phyloP scores from a whole-genome alignment of 2,888 invertebrate species.

The Cephus pygmeus region DNA sequence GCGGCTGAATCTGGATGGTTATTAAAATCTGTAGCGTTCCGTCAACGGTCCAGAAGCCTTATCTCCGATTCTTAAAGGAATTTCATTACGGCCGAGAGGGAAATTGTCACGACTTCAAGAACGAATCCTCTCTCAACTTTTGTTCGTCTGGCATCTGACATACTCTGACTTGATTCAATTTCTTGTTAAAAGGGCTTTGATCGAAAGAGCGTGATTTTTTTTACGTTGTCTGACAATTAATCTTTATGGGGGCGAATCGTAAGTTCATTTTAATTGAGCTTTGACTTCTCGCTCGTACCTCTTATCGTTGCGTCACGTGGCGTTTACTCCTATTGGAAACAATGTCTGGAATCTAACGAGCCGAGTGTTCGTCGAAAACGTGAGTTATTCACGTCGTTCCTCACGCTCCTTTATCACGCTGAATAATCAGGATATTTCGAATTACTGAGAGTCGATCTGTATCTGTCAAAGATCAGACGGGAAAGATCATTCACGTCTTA shows the following conservation, averaged over 20 bases:
- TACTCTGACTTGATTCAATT: neutral
- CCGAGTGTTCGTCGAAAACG: neutral
- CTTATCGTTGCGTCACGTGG: neutral
- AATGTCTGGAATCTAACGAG: neutral
- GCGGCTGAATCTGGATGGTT: conserved; percentile 43
- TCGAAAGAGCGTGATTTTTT: neutral
- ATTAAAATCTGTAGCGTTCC: conserved; percentile 45
- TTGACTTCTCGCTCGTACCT: neutral
- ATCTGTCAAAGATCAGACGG: neutral
- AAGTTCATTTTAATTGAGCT: neutral
- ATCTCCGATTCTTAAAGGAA: conserved; percentile 7
- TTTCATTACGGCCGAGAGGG: neutral
- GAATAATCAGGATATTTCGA: neutral
- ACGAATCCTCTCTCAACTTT: neutral
- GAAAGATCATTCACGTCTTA: neutral
- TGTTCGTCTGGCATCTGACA: neutral
- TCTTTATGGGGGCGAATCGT: neutral
- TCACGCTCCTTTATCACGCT: neutral
- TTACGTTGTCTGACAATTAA: conserved; percentile 15
- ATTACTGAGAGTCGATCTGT: neutral
- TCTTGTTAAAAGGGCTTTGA: neutral
- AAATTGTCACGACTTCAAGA: neutral
- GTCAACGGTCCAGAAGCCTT: conserved; percentile 1
- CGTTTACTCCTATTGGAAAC: neutral
- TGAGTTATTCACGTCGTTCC: neutral